Evolutionary conservation across 2,797 vertebrate species (phyloP), one percentile per base, ranked within the genome.

Genomic region (Lepilemur ruficaudatus): DNA sequence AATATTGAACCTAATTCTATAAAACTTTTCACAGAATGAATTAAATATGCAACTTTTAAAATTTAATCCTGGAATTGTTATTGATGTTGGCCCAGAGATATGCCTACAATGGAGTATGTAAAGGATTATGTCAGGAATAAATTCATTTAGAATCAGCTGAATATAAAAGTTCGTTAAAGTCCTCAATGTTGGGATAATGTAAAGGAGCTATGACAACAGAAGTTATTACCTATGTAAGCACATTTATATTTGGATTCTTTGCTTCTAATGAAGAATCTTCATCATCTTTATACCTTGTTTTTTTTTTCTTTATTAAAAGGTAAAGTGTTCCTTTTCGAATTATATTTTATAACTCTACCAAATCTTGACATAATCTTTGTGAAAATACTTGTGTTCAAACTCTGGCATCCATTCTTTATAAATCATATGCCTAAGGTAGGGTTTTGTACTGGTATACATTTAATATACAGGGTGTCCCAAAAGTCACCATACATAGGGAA

Each of bases 361-460:
- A 55, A 70, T 80, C 65, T 28, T 73, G n/a, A 67, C 5, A 35
- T 78, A 35, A 95, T 89, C 73, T 65, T 89, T 89, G 17, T 89
- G 79, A 91, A 82, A 82, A 23, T 41, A 82, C 30, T 72, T 93
- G 41, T 86, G 15, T 84, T 90, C 76, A 92, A 89, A 92, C 12
- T 86, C 43, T 76, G 13, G 78, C 41, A 91, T 87, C 18, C 67
- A 89, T 67, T 76, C 75, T 93, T 95, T 92, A 86, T 48, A 93
- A 50, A 67, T 41, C 59, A 25, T 50, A 72, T 46, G 50, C 22
- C 65, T 69, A 52, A 7, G 15, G 32, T 79, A 7, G 95, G 61
- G 43, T 57, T 80, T 9, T 84, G 20, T 82, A 65, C 10, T 82
- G 73, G 87, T 28, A 57, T 1, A 73, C 1, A 55, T 55, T 78